Evolutionary conservation across 2,113 vertebrate genomes (phyloP), one percentile per base, ranked within the genome.

Genomic region (Aix galericulata): DNA sequence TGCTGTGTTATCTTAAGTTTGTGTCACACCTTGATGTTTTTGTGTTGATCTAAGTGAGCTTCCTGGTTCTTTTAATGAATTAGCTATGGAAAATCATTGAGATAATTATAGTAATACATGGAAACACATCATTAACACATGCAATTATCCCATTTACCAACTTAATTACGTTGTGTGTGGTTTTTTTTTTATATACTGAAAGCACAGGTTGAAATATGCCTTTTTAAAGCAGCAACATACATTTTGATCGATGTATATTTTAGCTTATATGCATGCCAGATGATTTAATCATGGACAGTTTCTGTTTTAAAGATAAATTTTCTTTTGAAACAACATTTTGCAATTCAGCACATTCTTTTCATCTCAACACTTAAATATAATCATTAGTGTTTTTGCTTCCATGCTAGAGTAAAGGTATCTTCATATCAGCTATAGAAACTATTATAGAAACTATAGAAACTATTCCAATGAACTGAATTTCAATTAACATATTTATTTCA

Each of bases 81-180:
- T 97, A 96, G 93, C 96, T 97, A 89, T 73, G 94, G 95, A 97
- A 97, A 96, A 96, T 96, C 96, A 96, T 96, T 95, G 88, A 93
- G 94, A 77, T 96, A 97, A 98, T 98, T 97, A 97, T 18, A 97
- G 94, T 90, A 98, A 96, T 92, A 53, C 95, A 97, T 96, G 95
- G 97, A 97, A 97, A 97, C 94, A 97, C 71, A 96, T 96, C 91
- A 97, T 97, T 97, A 97, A 95, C 92, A 97, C 95, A 96, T 76
- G 96, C 94, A 97, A 96, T 94, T 97, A 94, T 87, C 93, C 94
- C 91, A 95, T 97, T 97, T 91, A 96, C 89, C 75, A 94, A 95
- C 40, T 88, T 95, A 96, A 97, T 97, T 97, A 97, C 0, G 5
- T 85, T 59, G 88, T 62, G 88, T 64, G 95, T 89, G n/a, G n/a